phyloP scores from a whole-genome alignment of 1,140 invertebrate species.

The Leptinotarsa lineolata region DNA sequence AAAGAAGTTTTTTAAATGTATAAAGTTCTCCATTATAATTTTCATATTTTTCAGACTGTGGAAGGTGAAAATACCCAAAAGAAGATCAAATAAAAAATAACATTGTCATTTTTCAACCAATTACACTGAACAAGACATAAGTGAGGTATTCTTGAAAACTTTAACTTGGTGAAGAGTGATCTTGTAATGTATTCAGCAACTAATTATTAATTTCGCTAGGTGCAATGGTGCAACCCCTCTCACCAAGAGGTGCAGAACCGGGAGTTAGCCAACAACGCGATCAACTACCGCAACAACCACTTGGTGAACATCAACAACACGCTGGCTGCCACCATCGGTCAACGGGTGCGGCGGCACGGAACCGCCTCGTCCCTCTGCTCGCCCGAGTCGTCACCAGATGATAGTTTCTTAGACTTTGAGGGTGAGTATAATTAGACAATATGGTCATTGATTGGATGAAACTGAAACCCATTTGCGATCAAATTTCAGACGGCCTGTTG shows the following conservation, averaged over 20 bases:
- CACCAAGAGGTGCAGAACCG: constrained; percentile 39
- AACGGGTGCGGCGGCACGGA: constrained; percentile 39
- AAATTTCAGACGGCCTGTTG: neutral
- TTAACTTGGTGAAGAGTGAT: no score
- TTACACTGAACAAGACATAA: no score
- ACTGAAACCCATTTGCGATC: neutral
- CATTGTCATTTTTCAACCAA: no score
- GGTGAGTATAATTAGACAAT: constrained; percentile 37
- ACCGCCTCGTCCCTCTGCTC: constrained; percentile 48
- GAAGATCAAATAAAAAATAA: no score
- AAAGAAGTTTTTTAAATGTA: no score
- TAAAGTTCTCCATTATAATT: no score
- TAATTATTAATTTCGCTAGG: constrained; percentile 20
- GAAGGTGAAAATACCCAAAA: no score
- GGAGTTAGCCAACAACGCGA: constrained; percentile 48
- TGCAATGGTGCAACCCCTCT: constrained; percentile 54
- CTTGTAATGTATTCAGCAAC: no score
- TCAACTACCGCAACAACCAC: constrained; percentile 42
- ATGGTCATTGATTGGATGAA: no score
- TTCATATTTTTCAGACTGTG: no score
- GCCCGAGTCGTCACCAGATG: constrained; percentile 53
- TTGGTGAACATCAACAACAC: constrained; percentile 54
- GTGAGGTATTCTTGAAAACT: no score
- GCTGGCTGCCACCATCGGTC: constrained; percentile 50
- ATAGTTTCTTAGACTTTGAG: constrained; percentile 53